phyloP scores from a whole-genome alignment of 2,888 invertebrate genomes.

The Cyclophora albipunctata region DNA sequence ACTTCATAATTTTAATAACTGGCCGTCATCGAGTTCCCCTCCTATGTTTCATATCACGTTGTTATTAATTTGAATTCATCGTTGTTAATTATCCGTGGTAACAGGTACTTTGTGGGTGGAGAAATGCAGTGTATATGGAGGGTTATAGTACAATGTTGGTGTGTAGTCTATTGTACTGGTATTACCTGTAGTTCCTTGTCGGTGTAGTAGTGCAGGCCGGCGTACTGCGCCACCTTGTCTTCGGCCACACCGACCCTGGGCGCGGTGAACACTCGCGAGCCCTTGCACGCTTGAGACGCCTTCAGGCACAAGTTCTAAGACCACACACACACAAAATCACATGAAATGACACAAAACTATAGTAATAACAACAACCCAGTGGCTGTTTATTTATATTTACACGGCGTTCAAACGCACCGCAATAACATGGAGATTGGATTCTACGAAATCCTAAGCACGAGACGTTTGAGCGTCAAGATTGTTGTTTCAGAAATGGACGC shows the following conservation, averaged over 20 bases:
- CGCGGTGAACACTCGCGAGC: constrained; percentile 84
- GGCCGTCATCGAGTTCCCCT: constrained; percentile 11
- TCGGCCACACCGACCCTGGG: constrained; percentile 93
- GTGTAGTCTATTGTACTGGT: not conserved
- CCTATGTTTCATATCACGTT: constrained; percentile 8
- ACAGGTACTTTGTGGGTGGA: not conserved
- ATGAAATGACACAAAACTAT: constrained; percentile 37
- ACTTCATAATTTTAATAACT: constrained; percentile 13
- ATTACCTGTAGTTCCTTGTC: constrained; percentile 91
- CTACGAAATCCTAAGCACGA: constrained; percentile 27
- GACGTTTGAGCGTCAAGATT: constrained; percentile 18
- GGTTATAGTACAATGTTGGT: not conserved
- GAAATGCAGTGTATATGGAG: too few relatives aligned
- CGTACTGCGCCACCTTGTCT: constrained; percentile 94
- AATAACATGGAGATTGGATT: constrained; percentile 32
- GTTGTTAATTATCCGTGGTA: constrained; percentile 11
- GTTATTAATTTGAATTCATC: constrained; percentile 12
- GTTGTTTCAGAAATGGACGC: constrained; percentile 19
- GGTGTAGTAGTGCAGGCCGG: constrained; percentile 92
- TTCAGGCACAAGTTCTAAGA: constrained; percentile 94
- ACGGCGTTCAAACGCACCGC: constrained; percentile 32
- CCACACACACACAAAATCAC: constrained; percentile 57
- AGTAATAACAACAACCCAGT: constrained; percentile 36
- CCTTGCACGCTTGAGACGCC: constrained; percentile 91
- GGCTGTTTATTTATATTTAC: constrained; percentile 34